Evolutionary conservation across 1,140 invertebrate species (phyloP).

Genomic region (Drosophila trapezifrons): DNA sequence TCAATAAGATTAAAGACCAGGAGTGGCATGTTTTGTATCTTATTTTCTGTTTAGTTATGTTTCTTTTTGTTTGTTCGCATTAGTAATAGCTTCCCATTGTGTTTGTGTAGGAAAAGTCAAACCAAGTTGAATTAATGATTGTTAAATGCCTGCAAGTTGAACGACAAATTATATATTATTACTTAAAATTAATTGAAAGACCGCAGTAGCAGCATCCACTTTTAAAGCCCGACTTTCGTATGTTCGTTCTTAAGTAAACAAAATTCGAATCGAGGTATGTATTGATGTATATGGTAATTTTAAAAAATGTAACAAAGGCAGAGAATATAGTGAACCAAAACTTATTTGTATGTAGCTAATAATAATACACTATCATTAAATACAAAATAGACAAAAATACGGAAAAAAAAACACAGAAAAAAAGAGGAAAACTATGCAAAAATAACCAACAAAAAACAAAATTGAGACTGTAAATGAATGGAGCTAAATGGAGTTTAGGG

Average conservation of each 20-base stretch:
- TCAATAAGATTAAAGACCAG: slow-evolving; percentile 47
- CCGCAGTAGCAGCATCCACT: slow-evolving; percentile 26
- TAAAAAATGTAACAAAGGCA: slow-evolving; percentile 65
- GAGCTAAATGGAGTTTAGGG: slow-evolving; percentile 38
- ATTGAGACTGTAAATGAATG: slow-evolving; percentile 77
- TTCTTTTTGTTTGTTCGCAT: slow-evolving; percentile 3
- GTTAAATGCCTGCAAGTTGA: slow-evolving; percentile 50
- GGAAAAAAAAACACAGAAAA: slow-evolving; percentile 70
- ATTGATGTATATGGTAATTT: slow-evolving; percentile 72
- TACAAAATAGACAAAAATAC: slow-evolving; percentile 62
- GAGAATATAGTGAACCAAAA: slow-evolving; percentile 65
- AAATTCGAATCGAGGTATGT: slow-evolving; percentile 73
- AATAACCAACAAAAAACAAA: slow-evolving; percentile 78
- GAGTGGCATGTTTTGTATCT: slow-evolving; percentile 61
- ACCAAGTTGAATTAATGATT: slow-evolving; percentile 45
- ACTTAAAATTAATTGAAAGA: slow-evolving; percentile 26
- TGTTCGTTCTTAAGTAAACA: slow-evolving; percentile 57
- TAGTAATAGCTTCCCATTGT: slow-evolving; percentile 22
- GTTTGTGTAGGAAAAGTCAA: slow-evolving; percentile 30
- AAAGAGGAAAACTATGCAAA: slow-evolving; percentile 75
- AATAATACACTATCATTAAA: slow-evolving; percentile 53
- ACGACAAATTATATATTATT: slow-evolving; percentile 43
- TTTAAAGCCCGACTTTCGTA: slow-evolving; percentile 46
- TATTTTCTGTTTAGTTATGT: slow-evolving; percentile 33
- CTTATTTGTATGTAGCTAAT: slow-evolving; percentile 78